Evolutionary conservation across 2,113 vertebrate species (phyloP), one percentile per base, ranked within the genome.

Genomic region (Camelus dromedarius): DNA sequence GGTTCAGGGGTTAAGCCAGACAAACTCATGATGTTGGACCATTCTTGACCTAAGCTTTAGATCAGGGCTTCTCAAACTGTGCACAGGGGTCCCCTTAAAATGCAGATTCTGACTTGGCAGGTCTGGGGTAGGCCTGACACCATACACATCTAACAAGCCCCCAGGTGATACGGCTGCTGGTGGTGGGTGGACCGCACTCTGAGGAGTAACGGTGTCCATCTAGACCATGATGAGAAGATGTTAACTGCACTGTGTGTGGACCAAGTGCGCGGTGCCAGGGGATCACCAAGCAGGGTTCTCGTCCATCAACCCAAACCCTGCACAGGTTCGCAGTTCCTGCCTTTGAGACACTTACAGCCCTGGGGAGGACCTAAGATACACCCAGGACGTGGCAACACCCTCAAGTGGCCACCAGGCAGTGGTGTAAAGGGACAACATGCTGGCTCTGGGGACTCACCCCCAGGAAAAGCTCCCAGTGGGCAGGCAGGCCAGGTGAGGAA

Each of bases 171-270:
- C 4, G 1, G 58, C 42, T 14, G 56, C 52, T 13, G 52, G 32
- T 32, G 58, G 22, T 15, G 4, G 0, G 7, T 1, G 32, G 93
- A 8, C 52, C 62, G 9, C 70, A 18, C n/a, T 70, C 2, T 0
- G 2, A 1, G 75, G 19, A 32, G 19, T 16, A 26, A 16, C 1
- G 3, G 75, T 20, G 38, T 8, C 30, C 67, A 35, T 26, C 38
- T 26, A 9, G 76, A n/a, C 26, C 1, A 1, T 0, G 1, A 15
- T 7, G 28, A 4, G 32, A 28, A 73, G 3, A 32, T 35, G 9
- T 5, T 1, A 35, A 26, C 38, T 19, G 32, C 11, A 0, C 22
- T 3, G 15, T 20, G 11, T 7, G 79, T 46, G 15, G 26, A 62
- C 67, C 10, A 8, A 52, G 4, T 0, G 6, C 7, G 2, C 38